Evolutionary conservation across 2,113 vertebrate genomes (phyloP).

Genomic region (Tachuris rubrigastra): DNA sequence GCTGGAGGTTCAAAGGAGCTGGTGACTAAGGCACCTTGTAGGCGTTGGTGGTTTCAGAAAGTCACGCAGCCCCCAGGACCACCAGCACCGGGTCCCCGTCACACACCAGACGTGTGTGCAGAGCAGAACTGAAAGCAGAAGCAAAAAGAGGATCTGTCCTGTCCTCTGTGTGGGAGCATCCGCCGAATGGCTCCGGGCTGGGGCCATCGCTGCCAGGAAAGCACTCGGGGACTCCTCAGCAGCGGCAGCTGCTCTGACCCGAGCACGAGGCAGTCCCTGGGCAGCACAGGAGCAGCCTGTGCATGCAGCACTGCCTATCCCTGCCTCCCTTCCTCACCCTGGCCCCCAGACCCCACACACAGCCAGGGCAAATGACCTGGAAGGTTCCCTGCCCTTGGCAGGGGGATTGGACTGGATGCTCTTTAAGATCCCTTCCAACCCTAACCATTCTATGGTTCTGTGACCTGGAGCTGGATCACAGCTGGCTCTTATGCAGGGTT

Average conservation of each 20-base stretch:
- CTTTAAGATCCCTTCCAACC: neutral
- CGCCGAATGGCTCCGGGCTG: fast-evolving
- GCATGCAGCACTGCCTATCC: neutral
- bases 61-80: neutral
- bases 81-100: neutral
- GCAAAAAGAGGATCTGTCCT: conserved; percentile 33
- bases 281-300: neutral
- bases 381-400: neutral
- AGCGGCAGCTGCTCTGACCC: neutral
- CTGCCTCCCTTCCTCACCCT: fast-evolving
- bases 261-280: neutral
- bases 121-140: conserved; percentile 44
- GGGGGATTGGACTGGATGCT: neutral
- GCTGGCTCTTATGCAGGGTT: fast-evolving
- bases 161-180: neutral
- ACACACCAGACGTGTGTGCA: neutral
- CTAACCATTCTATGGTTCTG: neutral
- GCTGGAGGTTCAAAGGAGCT: neutral
- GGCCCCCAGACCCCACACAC: neutral
- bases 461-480: neutral
- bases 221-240: neutral
- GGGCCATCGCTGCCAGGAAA: fast-evolving
- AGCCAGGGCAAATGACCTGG: neutral
- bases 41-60: neutral
- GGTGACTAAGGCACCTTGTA: neutral